Percentiles rank a stretch among this genome's conserved stretches.
Evolutionary conservation across 2,797 vertebrate species (phyloP).

Genomic region (Pipistrellus pipistrellus): DNA sequence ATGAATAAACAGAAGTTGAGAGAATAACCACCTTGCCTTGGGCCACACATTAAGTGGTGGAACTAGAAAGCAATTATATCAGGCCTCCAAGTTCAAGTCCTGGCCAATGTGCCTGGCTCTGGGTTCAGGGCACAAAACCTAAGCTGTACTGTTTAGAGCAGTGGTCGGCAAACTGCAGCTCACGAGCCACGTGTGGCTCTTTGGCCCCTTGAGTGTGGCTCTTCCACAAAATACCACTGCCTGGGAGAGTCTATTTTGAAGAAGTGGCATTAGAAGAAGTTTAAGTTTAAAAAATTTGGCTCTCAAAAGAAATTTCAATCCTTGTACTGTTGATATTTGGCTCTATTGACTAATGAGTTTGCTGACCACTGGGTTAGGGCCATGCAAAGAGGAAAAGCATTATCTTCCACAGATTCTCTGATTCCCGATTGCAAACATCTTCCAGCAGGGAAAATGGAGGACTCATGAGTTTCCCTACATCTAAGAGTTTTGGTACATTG

Average conservation of each 20-base stretch:
- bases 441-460: background rate
- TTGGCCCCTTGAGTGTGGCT: no score
- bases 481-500: background rate
- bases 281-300: no score
- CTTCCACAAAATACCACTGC: no score
- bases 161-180: no score
- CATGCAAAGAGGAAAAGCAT: background rate
- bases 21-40: background rate
- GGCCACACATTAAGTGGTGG: background rate
- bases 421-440: background rate
- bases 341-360: no score
- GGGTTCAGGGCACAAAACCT: background rate
- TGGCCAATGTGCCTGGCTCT: no score
- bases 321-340: no score
- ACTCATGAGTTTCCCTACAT: background rate
- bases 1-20: conserved; percentile 27
- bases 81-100: background rate
- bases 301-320: no score
- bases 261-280: no score
- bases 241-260: no score
- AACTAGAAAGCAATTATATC: background rate
- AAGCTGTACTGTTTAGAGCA: background rate
- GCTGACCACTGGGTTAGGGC: background rate
- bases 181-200: no score
- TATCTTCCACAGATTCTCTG: background rate